A percentile compares a stretch with the other conserved stretches of the same genome.
Conservation (phyloP, 2,797 vertebrate species). For the Paratrypauchen microcephalus region DNA sequence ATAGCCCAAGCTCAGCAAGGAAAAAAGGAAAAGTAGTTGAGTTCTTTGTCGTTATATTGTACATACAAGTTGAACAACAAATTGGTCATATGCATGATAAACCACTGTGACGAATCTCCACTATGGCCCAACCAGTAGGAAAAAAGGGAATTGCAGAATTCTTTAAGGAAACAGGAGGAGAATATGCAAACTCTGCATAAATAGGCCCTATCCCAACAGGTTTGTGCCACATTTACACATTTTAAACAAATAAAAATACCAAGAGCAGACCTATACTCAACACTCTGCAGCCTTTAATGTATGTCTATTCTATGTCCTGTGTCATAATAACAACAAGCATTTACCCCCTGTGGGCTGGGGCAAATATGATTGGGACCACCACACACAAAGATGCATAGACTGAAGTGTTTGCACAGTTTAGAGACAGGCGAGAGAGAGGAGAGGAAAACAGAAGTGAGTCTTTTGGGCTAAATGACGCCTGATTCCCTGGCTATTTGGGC, state of each 20-base stretch:
- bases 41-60: no score
- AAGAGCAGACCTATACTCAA: not conserved
- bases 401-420: conserved; percentile 40
- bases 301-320: conserved; percentile 18
- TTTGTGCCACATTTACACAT: not conserved
- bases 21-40: no score
- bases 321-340: conserved; percentile 22
- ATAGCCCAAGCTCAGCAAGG: no score
- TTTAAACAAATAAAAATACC: not conserved
- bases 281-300: not conserved
- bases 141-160: not conserved
- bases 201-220: not conserved
- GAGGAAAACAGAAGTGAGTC: conserved; percentile 63
- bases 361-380: conserved; percentile 37
- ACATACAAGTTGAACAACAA: no score
- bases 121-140: not conserved
- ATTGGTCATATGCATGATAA: no score
- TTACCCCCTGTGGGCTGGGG: conserved; percentile 26
- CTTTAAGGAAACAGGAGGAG: not conserved
- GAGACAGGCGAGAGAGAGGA: conserved; percentile 37
- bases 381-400: conserved; percentile 32
- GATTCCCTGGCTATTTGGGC: conserved; percentile 79
- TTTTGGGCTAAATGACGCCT: conserved; percentile 81
- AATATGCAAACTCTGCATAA: no score
- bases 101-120: not conserved